Percentiles rank a stretch among this genome's conserved stretches.
Conservation (phyloP, 2,113 vertebrate genomes). For the Lepus americanus region DNA sequence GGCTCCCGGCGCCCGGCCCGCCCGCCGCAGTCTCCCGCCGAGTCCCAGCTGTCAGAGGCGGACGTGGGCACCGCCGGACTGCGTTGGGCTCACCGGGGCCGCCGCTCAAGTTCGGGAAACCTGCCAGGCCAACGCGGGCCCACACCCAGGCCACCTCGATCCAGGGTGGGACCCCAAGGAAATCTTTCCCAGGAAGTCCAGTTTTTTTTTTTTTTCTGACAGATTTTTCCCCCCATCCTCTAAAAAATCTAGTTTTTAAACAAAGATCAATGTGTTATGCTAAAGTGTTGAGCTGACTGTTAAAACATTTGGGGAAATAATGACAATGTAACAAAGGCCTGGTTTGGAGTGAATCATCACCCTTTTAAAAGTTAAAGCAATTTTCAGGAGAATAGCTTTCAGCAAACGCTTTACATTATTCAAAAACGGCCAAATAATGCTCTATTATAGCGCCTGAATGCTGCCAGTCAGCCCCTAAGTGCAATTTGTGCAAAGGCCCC, state of each 20-base stretch:
- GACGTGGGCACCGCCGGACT: constrained; percentile 22
- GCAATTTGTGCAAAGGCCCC: constrained; percentile 97
- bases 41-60: constrained; percentile 80
- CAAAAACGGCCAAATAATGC: constrained; percentile 98
- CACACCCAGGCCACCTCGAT: constrained; percentile 26
- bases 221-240: constrained; percentile 83
- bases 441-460: constrained; percentile 98
- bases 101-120: constrained; percentile 78
- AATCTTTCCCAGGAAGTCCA: constrained; percentile 85
- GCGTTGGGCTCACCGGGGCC: constrained; percentile 53
- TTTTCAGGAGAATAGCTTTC: constrained; percentile 98
- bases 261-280: constrained; percentile 93
- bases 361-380: constrained; percentile 99
- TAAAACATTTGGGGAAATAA: constrained; percentile 96
- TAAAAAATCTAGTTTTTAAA: constrained; percentile 90
- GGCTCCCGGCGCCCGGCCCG: background rate
- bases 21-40: constrained; percentile 22
- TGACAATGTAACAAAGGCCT: constrained; percentile 97
- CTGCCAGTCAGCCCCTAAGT: constrained; percentile 97
- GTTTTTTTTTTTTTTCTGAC: constrained; percentile 68
- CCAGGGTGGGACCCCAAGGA: constrained; percentile 59
- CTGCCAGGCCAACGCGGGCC: constrained; percentile 62
- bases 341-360: constrained; percentile 95
- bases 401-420: constrained; percentile 97
- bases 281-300: constrained; percentile 93